Percentiles rank a stretch among this genome's conserved stretches.
These are phyloP conservation scores for Archaeoteleia sp. DNA, from an alignment of 2,888 invertebrate genomes.

Conservation along the genomic window DNA sequence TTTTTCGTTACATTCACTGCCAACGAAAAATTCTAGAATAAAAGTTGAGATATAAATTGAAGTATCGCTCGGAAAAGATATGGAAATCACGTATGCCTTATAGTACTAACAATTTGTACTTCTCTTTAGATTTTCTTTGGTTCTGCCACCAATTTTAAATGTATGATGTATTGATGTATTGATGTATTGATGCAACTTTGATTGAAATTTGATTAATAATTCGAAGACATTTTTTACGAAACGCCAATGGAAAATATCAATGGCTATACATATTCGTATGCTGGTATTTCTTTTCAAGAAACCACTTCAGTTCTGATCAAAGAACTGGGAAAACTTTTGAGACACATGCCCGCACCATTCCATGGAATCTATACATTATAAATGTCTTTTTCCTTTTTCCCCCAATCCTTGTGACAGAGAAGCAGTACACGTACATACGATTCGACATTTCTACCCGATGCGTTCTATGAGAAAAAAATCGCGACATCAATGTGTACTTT, in stretches of 20 bases:
- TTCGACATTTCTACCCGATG: constrained; percentile 31
- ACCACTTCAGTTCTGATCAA: constrained; percentile 61
- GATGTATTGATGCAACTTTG: no score
- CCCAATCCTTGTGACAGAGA: constrained; percentile 24
- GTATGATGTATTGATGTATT: no score
- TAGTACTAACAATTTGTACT: no score
- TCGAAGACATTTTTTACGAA: no score
- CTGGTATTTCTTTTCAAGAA: constrained; percentile 58
- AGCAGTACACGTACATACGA: constrained; percentile 32
- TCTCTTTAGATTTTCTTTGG: no score
- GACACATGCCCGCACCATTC: constrained; percentile 66
- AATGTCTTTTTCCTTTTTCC: constrained; percentile 58
- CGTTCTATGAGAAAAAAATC: constrained; percentile 44
- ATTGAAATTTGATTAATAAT: no score
- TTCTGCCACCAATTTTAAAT: no score
- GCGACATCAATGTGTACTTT: constrained; percentile 47
- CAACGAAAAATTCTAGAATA: no score
- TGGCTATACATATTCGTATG: constrained; percentile 54
- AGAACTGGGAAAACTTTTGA: constrained; percentile 66
- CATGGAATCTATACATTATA: constrained; percentile 68
- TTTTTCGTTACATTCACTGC: no score
- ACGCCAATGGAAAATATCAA: constrained; percentile 13
- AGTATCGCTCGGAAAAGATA: no score
- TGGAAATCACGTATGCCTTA: no score
- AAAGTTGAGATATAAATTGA: no score